Evolutionary conservation across 2,888 invertebrate genomes (phyloP).

Genomic region (Rhingia rostrata): DNA sequence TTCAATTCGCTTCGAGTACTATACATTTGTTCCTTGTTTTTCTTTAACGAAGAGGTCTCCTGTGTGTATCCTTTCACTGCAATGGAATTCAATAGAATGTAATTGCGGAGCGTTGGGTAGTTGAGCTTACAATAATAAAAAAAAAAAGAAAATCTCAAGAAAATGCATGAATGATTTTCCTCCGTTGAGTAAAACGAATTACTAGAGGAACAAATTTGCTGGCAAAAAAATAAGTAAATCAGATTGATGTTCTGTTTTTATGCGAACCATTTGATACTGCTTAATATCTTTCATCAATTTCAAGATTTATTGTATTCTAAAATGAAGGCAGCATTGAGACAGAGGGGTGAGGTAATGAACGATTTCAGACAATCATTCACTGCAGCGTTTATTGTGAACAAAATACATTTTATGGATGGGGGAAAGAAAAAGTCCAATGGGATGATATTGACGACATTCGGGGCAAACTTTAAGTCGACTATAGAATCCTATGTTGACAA

Average conservation of each 20-base stretch:
- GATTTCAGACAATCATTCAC: no score
- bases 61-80: slow-evolving; percentile 16
- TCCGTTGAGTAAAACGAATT: slow-evolving; percentile 31
- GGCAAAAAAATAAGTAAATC: slow-evolving; percentile 4
- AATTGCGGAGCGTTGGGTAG: slow-evolving; percentile 40
- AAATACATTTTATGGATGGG: no score
- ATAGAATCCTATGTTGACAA: no score
- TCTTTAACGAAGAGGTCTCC: not conserved
- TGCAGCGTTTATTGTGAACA: no score
- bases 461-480: no score
- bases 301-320: slow-evolving; percentile 2
- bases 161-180: slow-evolving; percentile 46
- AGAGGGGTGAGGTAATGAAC: no score
- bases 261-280: slow-evolving; percentile 31
- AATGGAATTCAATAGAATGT: slow-evolving; percentile 49
- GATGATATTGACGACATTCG: no score
- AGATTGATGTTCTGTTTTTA: slow-evolving; percentile 43
- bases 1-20: slow-evolving; percentile 46
- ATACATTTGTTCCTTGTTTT: not conserved
- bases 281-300: slow-evolving; percentile 39
- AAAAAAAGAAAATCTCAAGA: not conserved
- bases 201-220: slow-evolving; percentile 27
- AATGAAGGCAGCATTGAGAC: not conserved
- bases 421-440: no score
- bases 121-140: slow-evolving; percentile 7